A percentile compares a stretch with the other conserved stretches of the same genome.
Conservation (phyloP, 2,797 vertebrate genomes). For the Pangasius djambal region DNA sequence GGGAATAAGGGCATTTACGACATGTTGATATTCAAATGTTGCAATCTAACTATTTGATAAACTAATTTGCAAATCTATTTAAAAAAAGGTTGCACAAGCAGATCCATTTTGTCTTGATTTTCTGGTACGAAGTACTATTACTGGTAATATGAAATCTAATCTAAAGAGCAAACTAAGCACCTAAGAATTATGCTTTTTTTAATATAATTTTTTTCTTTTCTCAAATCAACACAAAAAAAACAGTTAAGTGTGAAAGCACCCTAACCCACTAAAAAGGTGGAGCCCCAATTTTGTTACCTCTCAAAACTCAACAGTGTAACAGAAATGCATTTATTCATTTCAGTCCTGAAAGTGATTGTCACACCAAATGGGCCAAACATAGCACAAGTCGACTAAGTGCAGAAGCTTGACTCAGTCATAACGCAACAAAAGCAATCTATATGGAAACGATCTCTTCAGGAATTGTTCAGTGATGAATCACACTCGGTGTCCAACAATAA, state of each 20-base stretch:
- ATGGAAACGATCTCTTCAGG: slow-evolving; percentile 13
- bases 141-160: background rate
- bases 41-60: background rate
- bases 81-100: background rate
- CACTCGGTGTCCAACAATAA: background rate
- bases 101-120: background rate
- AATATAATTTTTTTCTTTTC: background rate
- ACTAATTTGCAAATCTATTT: background rate
- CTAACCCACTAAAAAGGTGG: slow-evolving; percentile 1
- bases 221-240: background rate
- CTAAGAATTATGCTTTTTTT: background rate
- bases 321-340: slow-evolving; percentile 36
- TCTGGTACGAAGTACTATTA: background rate
- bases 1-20: background rate
- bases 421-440: background rate
- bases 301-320: background rate
- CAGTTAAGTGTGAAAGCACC: background rate
- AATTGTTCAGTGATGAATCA: background rate
- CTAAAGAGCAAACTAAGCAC: background rate
- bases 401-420: slow-evolving; percentile 25
- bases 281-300: background rate
- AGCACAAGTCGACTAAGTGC: slow-evolving; percentile 12
- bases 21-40: background rate
- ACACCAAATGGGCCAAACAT: slow-evolving; percentile 18
- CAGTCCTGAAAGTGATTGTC: slow-evolving; percentile 35